Evolutionary conservation across 1,140 invertebrate genomes (phyloP).

Genomic region (Pissodes strobi): DNA sequence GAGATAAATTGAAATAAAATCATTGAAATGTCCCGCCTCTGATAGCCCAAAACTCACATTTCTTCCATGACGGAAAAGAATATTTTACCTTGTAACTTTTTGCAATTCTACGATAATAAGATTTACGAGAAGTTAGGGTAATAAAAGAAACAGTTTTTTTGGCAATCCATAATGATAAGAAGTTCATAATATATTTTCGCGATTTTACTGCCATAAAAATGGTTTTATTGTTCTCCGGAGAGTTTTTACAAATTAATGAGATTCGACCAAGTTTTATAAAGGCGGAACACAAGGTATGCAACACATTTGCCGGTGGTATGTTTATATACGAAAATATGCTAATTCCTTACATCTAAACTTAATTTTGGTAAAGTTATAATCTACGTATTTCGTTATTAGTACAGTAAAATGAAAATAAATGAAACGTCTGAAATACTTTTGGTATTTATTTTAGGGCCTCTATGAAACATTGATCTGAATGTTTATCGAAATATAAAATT

Average conservation of each 20-base stretch:
- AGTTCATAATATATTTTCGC: constrained; percentile 2
- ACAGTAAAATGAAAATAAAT: too few relatives aligned
- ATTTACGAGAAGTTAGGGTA: constrained; percentile 15
- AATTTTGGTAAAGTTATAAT: too few relatives aligned
- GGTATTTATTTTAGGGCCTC: neutral
- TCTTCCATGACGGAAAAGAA: constrained; percentile 36
- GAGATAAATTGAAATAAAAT: too few relatives aligned
- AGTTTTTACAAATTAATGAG: too few relatives aligned
- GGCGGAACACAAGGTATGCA: too few relatives aligned
- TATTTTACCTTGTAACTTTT: constrained; percentile 38
- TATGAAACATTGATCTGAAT: neutral
- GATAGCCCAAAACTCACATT: neutral
- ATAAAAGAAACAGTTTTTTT: constrained; percentile 19
- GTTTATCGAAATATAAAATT: too few relatives aligned
- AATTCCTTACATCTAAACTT: too few relatives aligned
- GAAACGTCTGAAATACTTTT: neutral
- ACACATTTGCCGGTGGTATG: too few relatives aligned
- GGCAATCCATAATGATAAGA: constrained; percentile 6
- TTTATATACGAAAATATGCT: too few relatives aligned
- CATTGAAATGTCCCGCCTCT: neutral
- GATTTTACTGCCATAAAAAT: neutral
- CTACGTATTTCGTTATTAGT: too few relatives aligned
- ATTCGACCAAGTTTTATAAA: too few relatives aligned
- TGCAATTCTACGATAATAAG: constrained; percentile 18
- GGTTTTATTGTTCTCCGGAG: constrained; percentile 5